These are phyloP conservation scores for Hydrolagus affinis DNA, from an alignment of 2,113 vertebrate genomes.

Conservation along the genomic window DNA sequence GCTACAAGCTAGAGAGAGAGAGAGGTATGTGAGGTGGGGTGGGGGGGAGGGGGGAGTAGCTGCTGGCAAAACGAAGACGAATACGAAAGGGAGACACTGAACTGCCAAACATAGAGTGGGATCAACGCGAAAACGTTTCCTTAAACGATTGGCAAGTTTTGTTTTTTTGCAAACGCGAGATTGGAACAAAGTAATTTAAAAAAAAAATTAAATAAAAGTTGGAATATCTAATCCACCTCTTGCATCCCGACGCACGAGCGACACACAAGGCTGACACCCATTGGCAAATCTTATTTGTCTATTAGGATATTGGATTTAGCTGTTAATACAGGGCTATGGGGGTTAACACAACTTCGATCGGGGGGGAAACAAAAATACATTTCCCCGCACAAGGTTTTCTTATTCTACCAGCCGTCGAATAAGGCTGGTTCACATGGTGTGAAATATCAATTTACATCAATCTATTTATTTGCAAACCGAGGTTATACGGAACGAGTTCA, in stretches of 20 bases:
- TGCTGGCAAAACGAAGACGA: slow-evolving; percentile 20
- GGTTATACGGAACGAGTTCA: not conserved
- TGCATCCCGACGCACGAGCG: too few relatives aligned
- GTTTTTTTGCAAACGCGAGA: too few relatives aligned
- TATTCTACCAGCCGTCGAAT: not conserved
- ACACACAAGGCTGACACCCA: not conserved
- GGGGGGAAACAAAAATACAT: not conserved
- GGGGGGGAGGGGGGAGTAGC: slow-evolving; percentile 32
- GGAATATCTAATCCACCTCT: too few relatives aligned
- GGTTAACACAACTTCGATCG: not conserved
- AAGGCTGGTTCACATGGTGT: not conserved
- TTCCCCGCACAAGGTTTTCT: not conserved
- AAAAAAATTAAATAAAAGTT: too few relatives aligned
- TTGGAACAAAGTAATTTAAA: too few relatives aligned
- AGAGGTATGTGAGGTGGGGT: not conserved
- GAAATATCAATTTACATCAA: slow-evolving; percentile 22
- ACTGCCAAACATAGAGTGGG: too few relatives aligned
- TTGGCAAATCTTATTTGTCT: not conserved
- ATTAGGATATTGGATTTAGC: not conserved
- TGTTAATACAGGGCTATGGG: not conserved
- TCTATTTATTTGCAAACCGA: not conserved
- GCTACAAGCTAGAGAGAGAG: slow-evolving; percentile 1
- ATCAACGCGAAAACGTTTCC: too few relatives aligned
- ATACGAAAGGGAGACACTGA: too few relatives aligned
- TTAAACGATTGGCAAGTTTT: too few relatives aligned